Percentiles rank a stretch among this genome's conserved stretches.
Conservation (phyloP, 2,797 vertebrate species). For the Sphenopsis melanotis region DNA sequence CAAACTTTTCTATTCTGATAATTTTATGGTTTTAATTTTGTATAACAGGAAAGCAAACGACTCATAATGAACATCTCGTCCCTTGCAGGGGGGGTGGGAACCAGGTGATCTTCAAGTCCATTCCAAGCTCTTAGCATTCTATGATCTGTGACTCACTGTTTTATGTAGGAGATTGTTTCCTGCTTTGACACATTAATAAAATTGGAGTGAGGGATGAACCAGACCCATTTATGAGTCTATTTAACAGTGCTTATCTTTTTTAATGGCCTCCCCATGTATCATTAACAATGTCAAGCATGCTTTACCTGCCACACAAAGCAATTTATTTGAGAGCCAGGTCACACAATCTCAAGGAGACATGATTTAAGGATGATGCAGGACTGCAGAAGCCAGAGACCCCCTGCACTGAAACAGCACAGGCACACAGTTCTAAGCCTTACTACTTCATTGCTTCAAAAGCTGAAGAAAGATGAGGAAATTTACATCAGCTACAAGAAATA, state of each 20-base stretch:
- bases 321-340: not conserved
- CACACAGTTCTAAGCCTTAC: not conserved
- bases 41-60: not conserved
- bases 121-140: not conserved
- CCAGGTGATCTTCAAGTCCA: not conserved
- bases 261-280: not conserved
- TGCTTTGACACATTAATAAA: not conserved
- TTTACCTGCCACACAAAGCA: not conserved
- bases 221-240: not conserved
- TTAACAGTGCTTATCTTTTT: not conserved
- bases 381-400: not conserved
- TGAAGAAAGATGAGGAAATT: not conserved
- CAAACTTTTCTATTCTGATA: not conserved
- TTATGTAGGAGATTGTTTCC: not conserved
- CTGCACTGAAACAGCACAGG: not conserved
- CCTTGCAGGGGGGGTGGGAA: not conserved
- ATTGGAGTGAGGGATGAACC: not conserved
- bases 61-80: not conserved
- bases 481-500: not conserved
- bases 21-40: not conserved
- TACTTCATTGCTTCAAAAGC: not conserved
- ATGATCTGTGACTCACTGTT: not conserved
- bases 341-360: not conserved
- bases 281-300: not conserved
- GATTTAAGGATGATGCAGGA: not conserved